phyloP scores from a whole-genome alignment of 2,797 vertebrate genomes.

The Crocodylus rhombifer region DNA sequence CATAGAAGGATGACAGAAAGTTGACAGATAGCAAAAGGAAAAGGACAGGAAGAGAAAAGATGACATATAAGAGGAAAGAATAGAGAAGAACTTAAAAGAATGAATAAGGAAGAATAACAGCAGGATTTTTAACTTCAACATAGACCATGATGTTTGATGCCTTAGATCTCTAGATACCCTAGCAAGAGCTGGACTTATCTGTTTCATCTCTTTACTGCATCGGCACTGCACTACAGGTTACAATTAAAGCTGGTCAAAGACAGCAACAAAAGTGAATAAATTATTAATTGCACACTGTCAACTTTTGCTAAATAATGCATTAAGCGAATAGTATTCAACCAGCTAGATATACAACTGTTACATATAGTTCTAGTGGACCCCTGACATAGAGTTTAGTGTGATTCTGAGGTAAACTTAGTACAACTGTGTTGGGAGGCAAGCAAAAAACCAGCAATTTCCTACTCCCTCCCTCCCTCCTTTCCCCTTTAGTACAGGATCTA shows the following conservation, averaged over 20 bases:
- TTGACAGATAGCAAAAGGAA: background rate
- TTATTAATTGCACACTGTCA: constrained; percentile 38
- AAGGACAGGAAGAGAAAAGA: rapidly evolving
- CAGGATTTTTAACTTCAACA: constrained; percentile 20
- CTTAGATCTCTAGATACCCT: background rate
- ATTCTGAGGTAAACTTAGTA: background rate
- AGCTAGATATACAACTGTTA: constrained; percentile 20
- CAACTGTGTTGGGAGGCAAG: background rate
- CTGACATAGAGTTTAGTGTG: background rate
- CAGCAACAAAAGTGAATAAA: constrained; percentile 55
- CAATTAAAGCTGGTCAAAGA: constrained; percentile 50
- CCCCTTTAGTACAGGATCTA: background rate
- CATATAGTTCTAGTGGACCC: background rate
- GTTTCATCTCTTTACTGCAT: constrained; percentile 30
- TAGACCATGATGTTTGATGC: constrained; percentile 11
- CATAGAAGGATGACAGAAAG: background rate
- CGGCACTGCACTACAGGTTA: background rate
- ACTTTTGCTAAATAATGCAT: constrained; percentile 56
- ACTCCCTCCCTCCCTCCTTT: no score
- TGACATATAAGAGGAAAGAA: background rate
- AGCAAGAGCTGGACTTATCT: constrained; percentile 12
- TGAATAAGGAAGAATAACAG: background rate
- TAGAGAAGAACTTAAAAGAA: background rate
- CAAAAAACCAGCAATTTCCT: background rate
- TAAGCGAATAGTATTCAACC: constrained; percentile 10